Conservation (phyloP, 2,113 vertebrate genomes). For the Albula glossodonta region DNA sequence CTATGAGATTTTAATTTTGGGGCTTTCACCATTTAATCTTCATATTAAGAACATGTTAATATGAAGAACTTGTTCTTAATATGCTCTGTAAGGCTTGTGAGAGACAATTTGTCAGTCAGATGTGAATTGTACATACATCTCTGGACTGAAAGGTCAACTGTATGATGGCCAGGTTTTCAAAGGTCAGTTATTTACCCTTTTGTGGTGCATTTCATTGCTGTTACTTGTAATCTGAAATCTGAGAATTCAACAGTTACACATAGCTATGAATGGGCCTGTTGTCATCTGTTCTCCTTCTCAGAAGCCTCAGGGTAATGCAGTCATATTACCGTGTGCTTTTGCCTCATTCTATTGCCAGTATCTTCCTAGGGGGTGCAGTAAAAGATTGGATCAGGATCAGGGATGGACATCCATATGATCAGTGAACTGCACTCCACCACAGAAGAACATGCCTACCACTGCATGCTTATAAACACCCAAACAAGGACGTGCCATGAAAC, state of each 20-base stretch:
- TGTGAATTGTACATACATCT: not conserved
- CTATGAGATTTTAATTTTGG: not conserved
- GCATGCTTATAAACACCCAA: no score
- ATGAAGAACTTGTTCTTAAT: not conserved
- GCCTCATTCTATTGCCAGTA: not conserved
- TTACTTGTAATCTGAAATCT: conserved; percentile 47
- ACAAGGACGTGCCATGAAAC: no score
- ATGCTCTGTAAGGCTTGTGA: no score
- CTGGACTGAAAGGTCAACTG: not conserved
- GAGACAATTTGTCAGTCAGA: not conserved
- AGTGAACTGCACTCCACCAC: not conserved
- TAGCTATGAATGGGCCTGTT: not conserved
- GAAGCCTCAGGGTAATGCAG: not conserved
- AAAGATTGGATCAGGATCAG: not conserved
- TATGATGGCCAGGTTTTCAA: not conserved
- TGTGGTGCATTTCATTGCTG: conserved; percentile 1
- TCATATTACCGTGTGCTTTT: not conserved
- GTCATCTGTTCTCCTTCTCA: not conserved
- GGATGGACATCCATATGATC: not conserved
- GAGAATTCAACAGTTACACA: conserved; percentile 27
- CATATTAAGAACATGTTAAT: not conserved
- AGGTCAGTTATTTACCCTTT: conserved; percentile 14
- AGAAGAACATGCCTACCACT: no score
- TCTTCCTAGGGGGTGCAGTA: not conserved
- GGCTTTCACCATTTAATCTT: not conserved